Evolutionary conservation across 2,888 invertebrate species (phyloP).

Genomic region (Nomada goodeniana): DNA sequence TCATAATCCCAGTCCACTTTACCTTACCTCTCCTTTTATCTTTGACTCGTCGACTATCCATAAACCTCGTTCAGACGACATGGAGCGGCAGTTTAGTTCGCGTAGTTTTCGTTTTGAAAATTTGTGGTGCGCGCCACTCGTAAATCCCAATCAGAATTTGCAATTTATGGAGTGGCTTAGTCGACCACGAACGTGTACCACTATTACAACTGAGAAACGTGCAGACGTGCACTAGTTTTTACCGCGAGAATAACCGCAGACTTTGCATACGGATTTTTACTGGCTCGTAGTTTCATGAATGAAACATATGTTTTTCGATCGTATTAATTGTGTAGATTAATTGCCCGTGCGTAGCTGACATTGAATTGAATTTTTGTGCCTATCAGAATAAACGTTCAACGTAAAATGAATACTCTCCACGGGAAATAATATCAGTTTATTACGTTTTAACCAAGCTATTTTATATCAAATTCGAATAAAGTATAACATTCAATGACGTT

Average conservation of each 20-base stretch:
- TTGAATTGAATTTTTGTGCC: no score
- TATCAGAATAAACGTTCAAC: no score
- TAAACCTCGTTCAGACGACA: slow-evolving; percentile 58
- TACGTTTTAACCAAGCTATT: not conserved
- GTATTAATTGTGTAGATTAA: not conserved
- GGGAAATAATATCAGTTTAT: not conserved
- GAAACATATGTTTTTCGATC: no score
- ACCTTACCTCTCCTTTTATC: slow-evolving; percentile 24
- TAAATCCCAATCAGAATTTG: slow-evolving; percentile 69
- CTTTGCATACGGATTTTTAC: slow-evolving; percentile 33
- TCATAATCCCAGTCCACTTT: slow-evolving; percentile 10
- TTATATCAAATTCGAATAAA: not conserved
- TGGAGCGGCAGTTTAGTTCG: slow-evolving; percentile 29
- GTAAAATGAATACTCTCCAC: not conserved
- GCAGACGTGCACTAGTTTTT: slow-evolving; percentile 40
- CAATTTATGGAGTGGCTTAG: slow-evolving; percentile 63
- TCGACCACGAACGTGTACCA: slow-evolving; percentile 24
- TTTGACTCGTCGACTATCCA: slow-evolving; percentile 16
- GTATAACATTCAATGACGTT: slow-evolving; percentile 7
- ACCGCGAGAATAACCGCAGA: slow-evolving; percentile 23
- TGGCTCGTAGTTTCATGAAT: not conserved
- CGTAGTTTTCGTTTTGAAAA: slow-evolving; percentile 53
- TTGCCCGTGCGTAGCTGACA: no score
- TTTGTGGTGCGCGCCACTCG: slow-evolving; percentile 46
- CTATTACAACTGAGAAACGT: slow-evolving; percentile 32